Base-by-base conservation (phyloP, 2,888 invertebrate species). In the Herminia tarsipennalis region DNA sequence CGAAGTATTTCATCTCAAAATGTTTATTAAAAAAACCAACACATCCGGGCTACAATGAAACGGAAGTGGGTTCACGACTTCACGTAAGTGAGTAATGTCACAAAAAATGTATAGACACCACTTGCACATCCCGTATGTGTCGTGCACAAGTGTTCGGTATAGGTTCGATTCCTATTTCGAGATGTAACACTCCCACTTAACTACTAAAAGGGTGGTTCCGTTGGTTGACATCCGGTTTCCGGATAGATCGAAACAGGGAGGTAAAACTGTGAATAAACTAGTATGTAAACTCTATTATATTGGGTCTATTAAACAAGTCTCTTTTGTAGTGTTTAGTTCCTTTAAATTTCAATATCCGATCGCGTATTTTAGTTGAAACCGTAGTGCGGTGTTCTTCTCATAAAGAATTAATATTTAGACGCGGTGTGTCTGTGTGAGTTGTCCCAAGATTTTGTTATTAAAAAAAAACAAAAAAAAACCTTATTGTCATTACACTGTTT, bases 141-240 rank as follows among this genome's bases (percentile, higher is more conserved):
- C 74, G 81, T 76, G 78, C 77, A 69, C 79, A 83, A 83, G 83
- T 81, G 76, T 73, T 60, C 61, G 25, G 43, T 78, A 78, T 57
- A 42, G 47, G 55, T 79, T 80, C 67, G 61, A 70, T 54, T 76
- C 76, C 75, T 67, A 53, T 40, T 33, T 48, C 30, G 32, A 74
- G 76, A 76, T 72, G 67, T 35, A 33, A 35, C 30, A 44, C 47
- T 44, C 39, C 49, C 35, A 36, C 29, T 39, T 40, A 22, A 33
- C 39, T 43, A 16, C 43, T 45, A 39, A 55, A 57, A 55, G 50
- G 63, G 14, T 39, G 47, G 53, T 57, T 25, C 38, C 33, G 10
- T 47, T 49, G 54, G 55, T 46, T 48, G 16, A 47, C 56, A 54
- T 69, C 69, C 69, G 48, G 52, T 36, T 46, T 39, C n/a, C 39